These are phyloP conservation scores for Thamnophis sirtalis DNA, from an alignment of 2,113 vertebrate species.

Conservation along the genomic window DNA sequence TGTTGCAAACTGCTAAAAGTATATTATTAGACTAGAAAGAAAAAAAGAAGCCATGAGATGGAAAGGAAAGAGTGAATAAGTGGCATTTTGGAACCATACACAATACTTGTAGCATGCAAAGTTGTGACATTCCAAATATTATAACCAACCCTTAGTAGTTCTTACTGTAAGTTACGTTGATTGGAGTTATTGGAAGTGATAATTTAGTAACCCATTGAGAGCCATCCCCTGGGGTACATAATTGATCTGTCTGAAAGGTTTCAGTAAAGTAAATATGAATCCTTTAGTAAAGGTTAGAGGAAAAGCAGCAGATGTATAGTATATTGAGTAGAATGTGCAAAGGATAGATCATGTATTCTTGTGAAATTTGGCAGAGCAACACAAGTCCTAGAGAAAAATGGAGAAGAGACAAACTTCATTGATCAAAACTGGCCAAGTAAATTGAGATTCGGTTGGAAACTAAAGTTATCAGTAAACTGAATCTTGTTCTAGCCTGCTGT, in stretches of 20 bases:
- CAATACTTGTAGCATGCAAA: background rate
- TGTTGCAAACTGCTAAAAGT: background rate
- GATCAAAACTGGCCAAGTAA: background rate
- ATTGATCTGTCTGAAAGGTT: background rate
- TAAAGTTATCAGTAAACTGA: background rate
- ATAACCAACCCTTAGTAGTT: background rate
- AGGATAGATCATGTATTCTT: background rate
- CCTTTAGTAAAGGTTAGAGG: background rate
- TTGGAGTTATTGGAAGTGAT: background rate
- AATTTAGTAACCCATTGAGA: background rate
- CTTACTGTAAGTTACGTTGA: background rate
- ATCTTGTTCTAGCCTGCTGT: background rate
- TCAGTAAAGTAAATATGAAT: background rate
- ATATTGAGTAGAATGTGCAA: background rate
- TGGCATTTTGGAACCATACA: background rate
- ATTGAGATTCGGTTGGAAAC: background rate
- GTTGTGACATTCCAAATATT: background rate
- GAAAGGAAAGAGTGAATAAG: background rate
- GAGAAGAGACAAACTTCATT: background rate
- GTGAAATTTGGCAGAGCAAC: background rate
- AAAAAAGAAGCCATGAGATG: background rate
- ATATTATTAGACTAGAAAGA: background rate
- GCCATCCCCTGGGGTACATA: background rate
- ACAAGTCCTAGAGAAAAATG: background rate
- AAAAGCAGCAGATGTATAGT: background rate